A percentile compares a stretch with the other conserved stretches of the same genome.
phyloP scores from a whole-genome alignment of 2,888 invertebrate species.

The Gymnosoma rotundatum region DNA sequence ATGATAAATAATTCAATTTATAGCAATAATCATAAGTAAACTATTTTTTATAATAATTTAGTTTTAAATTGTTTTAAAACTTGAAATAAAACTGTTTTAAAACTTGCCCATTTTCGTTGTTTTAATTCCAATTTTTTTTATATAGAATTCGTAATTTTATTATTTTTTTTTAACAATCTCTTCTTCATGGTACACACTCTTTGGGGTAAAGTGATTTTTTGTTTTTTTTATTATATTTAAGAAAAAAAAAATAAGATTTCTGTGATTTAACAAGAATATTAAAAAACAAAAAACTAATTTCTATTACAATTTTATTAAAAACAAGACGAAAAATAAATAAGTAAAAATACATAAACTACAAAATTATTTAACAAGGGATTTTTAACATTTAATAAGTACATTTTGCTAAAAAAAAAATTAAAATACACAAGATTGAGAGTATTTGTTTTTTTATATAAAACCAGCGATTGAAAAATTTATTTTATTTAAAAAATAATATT shows the following conservation, averaged over 20 bases:
- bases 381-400: constrained; percentile 23
- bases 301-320: constrained; percentile 47
- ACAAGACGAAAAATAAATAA: constrained; percentile 59
- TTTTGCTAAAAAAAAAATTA: constrained; percentile 49
- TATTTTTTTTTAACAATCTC: constrained; percentile 5
- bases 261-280: constrained; percentile 41
- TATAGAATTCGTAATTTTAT: background rate
- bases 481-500: background rate
- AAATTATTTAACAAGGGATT: constrained; percentile 53
- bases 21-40: constrained; percentile 51
- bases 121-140: constrained; percentile 57
- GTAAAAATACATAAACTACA: constrained; percentile 41
- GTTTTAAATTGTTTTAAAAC: constrained; percentile 69
- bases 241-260: constrained; percentile 46
- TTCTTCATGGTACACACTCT: constrained; percentile 48
- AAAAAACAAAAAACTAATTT: constrained; percentile 31
- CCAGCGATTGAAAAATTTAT: constrained; percentile 13
- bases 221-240: background rate
- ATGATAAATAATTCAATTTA: constrained; percentile 15
- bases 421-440: background rate
- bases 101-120: constrained; percentile 66
- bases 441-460: constrained; percentile 17
- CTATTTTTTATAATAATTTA: constrained; percentile 62
- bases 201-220: constrained; percentile 55
- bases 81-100: constrained; percentile 68